A percentile compares a stretch with the other conserved stretches of the same genome.
Conservation (phyloP, 2,113 vertebrate genomes). For the Labeo catla region DNA sequence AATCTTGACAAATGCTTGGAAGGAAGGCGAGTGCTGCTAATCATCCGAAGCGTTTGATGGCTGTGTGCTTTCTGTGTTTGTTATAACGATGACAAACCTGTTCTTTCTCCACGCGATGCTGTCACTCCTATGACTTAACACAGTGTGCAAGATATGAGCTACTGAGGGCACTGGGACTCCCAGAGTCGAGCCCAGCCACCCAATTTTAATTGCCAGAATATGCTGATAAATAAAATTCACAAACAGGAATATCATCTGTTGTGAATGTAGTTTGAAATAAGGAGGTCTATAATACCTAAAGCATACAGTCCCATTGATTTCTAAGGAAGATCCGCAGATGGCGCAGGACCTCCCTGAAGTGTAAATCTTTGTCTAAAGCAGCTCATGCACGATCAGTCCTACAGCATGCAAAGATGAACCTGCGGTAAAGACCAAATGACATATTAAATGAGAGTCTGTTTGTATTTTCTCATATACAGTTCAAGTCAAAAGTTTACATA, state of each 20-base stretch:
- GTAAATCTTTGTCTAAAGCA: too few relatives aligned
- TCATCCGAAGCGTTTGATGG: constrained; percentile 65
- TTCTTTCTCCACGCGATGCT: constrained; percentile 26
- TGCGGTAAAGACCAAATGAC: too few relatives aligned
- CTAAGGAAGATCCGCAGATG: background rate
- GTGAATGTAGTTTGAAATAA: background rate
- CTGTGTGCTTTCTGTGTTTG: constrained; percentile 50
- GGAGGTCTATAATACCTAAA: background rate
- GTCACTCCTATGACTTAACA: background rate
- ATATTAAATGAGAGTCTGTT: too few relatives aligned
- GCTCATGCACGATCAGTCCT: too few relatives aligned
- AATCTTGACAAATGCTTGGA: constrained; percentile 54
- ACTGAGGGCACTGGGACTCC: constrained; percentile 9
- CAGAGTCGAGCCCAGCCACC: background rate
- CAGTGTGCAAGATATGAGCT: background rate
- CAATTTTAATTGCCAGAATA: constrained; percentile 15
- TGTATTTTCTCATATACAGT: too few relatives aligned
- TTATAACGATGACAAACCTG: constrained; percentile 46
- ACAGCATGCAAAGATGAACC: too few relatives aligned
- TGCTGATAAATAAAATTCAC: background rate
- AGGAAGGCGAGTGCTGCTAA: constrained; percentile 60
- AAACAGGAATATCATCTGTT: background rate
- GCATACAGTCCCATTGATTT: background rate
- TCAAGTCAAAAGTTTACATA: too few relatives aligned
- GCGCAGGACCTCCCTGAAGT: too few relatives aligned